Base-by-base conservation (phyloP, 2,888 invertebrate species). In the Andricus curvator region DNA sequence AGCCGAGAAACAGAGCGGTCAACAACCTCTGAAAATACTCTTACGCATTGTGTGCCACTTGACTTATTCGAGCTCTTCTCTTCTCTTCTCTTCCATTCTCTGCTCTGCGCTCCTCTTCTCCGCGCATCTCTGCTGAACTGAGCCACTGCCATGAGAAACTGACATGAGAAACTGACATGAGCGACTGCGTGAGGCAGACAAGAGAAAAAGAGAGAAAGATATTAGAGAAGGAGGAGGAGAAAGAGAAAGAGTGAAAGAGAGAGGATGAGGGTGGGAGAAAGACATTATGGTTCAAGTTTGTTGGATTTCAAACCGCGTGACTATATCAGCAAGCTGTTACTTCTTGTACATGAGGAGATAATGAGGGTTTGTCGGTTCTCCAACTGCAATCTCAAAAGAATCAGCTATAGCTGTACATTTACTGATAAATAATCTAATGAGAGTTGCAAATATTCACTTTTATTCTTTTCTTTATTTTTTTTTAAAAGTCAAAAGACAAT, bases 11-110 rank as follows among this genome's bases (percentile, higher is more conserved):
- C 85, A 84, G 87, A 84, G 84, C 86, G 87, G 86, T 85, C 86
- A 80, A 65, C 83, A 85, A 86, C 85, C 87, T 83, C 84, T 85
- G 84, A 88, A 88, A 87, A 88, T 85, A 88, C 87, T 88, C 88
- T 88, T 88, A 88, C 88, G 88, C 88, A 87, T 85, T 82, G 86
- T 86, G 88, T 88, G 88, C 88, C 88, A 89, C 89, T 89, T 88
- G 86, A 85, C 88, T 90, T 90, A 88, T 84, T 87, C 85, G 81
- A 82, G 84, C 41, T 13, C 13, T 44, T 13, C 41, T 44, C 11
- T 11, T 44, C 41, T 44, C 41, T 3, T 13, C 41, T 13, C 13
- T 11, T 2, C 11, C 13, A 2, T 44, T 13, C 41, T 44, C 41
- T 44, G 13, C 13, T 11, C 41, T 13, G 1, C 13, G 2, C 41